Percentiles rank a stretch among this genome's conserved stretches.
Evolutionary conservation across 2,113 vertebrate species (phyloP).

Genomic region (Bubo blakistoni): DNA sequence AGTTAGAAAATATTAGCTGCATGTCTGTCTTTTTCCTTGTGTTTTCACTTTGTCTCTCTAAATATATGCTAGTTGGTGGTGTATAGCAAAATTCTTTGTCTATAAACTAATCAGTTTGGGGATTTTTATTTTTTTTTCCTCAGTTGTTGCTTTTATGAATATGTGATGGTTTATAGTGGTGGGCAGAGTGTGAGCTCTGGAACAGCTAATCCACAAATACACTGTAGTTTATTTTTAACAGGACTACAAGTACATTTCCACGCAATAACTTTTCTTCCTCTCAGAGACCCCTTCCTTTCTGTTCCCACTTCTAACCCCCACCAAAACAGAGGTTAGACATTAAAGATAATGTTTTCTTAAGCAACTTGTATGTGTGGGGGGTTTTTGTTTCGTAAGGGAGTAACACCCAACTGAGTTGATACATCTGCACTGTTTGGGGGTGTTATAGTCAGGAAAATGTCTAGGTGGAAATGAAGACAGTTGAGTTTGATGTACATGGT

Average conservation of each 20-base stretch:
- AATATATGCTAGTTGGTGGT: neutral
- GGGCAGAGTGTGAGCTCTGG: neutral
- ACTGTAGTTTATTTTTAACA: neutral
- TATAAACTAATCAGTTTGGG: neutral
- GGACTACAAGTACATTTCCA: neutral
- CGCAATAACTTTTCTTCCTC: neutral
- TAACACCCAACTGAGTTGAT: neutral
- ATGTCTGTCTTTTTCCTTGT: neutral
- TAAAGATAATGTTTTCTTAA: neutral
- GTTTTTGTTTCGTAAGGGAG: neutral
- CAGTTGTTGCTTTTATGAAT: neutral
- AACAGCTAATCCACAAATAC: neutral
- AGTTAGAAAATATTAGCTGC: neutral
- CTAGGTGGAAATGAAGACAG: neutral
- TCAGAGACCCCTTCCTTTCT: neutral
- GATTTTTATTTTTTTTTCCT: neutral
- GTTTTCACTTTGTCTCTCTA: neutral
- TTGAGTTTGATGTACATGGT: neutral
- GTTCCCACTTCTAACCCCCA: neutral
- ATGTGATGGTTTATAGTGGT: neutral
- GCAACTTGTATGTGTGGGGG: fast-evolving
- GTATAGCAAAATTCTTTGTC: neutral
- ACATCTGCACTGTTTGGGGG: neutral
- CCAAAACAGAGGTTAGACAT: neutral
- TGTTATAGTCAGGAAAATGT: fast-evolving